Base-by-base conservation (phyloP, 1,140 invertebrate species). In the Harpegnathos saltator region DNA sequence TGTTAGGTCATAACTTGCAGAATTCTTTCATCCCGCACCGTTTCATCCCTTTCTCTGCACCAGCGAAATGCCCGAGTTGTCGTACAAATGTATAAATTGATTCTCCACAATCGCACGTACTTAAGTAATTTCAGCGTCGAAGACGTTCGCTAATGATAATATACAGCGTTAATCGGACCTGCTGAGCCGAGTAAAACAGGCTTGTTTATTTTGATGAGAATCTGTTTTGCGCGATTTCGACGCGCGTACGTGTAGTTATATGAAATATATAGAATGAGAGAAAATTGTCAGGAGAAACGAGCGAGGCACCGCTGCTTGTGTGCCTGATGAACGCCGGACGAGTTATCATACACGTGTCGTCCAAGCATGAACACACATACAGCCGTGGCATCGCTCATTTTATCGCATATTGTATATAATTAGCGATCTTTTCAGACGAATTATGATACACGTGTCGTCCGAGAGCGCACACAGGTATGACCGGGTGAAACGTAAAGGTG, bases 401-500 rank as follows among this genome's bases (percentile, higher is more conserved):
- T 71, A 48, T 44, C 3, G 11, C 9, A 11, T 9, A 9, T 3
- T 44, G 61, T 5, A 48, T 62, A 22, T 11, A 14, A 1, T 19
- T 48, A 17, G 24, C 58, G 52, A 50, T 44, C 71, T 58, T 88
- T 92, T 59, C 85, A 92, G 91, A 74, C 85, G 86, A 91, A 92
- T 91, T 91, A 94, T 94, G 94, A 93, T 94, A 91, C 92, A 93
- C 90, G 90, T 94, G 82, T 91, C 90, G 68, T 90, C 89, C 62
- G 91, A 92, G 48, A 90, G 88, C 85, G 85, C 84, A 80, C 91
- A 92, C 24, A 92, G 90, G 82, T 93, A 92, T 90, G 90, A 93
- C 69, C 90, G 92, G 83, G 72, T 94, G 69, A 93, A 93, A 77
- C 92, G 93, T 7, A 94, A 94, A 83, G 91, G 93, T 50, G 87